Conservation (phyloP, 2,888 invertebrate species). For the Cecidostiba fungosa region DNA sequence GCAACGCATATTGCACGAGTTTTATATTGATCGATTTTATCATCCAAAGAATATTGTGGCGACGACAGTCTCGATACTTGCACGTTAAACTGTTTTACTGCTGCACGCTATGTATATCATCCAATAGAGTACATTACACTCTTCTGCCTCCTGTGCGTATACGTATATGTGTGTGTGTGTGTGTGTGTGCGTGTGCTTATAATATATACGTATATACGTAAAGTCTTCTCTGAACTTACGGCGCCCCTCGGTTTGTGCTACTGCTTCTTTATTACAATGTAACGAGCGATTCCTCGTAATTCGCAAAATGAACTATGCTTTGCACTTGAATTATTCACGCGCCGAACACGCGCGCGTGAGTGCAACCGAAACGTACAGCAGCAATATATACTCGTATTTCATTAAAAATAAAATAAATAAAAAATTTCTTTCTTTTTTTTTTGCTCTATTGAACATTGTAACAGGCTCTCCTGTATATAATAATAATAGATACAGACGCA, state of each 20-base stretch:
- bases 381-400: background rate
- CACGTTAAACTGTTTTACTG: conserved; percentile 56
- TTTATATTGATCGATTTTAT: conserved; percentile 59
- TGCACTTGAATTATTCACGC: conserved; percentile 29
- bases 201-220: background rate
- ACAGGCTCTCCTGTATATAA: background rate
- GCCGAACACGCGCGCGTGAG: background rate
- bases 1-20: background rate
- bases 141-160: background rate
- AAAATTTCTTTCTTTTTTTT: background rate
- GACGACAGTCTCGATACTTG: conserved; percentile 45
- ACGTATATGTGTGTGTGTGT: background rate
- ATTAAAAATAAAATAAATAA: background rate
- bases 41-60: conserved; percentile 52
- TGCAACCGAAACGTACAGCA: background rate
- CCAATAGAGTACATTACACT: conserved; percentile 32
- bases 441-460: background rate
- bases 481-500: no score
- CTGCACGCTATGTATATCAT: conserved; percentile 46
- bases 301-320: conserved; percentile 22
- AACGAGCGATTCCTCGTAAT: conserved; percentile 36
- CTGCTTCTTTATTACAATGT: conserved; percentile 57
- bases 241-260: background rate
- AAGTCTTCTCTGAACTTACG: conserved; percentile 37
- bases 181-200: no score